phyloP scores from a whole-genome alignment of 2,888 invertebrate species.

The Apamea sordens region DNA sequence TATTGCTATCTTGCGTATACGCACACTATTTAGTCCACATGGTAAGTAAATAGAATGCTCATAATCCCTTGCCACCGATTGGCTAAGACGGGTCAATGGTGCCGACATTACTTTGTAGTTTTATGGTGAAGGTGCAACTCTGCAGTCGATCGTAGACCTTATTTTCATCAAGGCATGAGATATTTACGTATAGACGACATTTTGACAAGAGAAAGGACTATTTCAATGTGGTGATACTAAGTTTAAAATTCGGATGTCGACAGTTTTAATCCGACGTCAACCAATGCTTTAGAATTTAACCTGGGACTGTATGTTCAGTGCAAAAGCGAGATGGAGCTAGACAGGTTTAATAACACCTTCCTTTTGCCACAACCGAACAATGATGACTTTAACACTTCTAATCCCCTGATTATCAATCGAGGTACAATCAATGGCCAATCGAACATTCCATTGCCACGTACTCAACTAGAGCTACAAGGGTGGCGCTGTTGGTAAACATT shows the following conservation, averaged over 20 bases:
- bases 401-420: too few species aligned
- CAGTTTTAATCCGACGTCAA: background rate
- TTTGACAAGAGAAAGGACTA: background rate
- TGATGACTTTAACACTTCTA: background rate
- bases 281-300: background rate
- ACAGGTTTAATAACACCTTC: background rate
- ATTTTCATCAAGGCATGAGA: background rate
- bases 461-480: background rate
- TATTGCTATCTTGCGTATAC: constrained; percentile 60
- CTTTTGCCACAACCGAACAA: background rate
- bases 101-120: constrained; percentile 22
- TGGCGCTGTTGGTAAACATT: background rate
- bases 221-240: background rate
- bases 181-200: background rate
- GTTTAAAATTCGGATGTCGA: background rate
- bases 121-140: constrained; percentile 38
- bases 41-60: constrained; percentile 38
- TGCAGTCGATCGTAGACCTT: constrained; percentile 7
- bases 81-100: constrained; percentile 19
- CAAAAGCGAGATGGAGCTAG: background rate
- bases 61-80: constrained; percentile 37
- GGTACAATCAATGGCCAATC: too few species aligned
- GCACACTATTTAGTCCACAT: constrained; percentile 45
- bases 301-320: background rate
- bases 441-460: background rate